Base-by-base conservation (phyloP, 2,113 vertebrate species). In the Thamnaconus septentrionalis region DNA sequence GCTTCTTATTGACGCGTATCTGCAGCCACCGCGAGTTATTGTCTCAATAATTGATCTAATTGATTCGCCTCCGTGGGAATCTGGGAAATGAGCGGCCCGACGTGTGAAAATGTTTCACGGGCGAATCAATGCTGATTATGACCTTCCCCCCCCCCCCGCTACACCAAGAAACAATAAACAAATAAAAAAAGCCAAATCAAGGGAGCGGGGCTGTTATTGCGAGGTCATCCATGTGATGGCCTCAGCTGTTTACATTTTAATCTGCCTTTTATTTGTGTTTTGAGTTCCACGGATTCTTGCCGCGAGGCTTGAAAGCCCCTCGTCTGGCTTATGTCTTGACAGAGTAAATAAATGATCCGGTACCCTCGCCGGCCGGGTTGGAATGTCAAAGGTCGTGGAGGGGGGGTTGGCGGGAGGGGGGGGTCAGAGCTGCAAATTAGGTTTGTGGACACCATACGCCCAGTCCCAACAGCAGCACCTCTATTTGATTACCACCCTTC, bases 261-360 rank as follows among this genome's bases (percentile, higher is more conserved):
- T 78, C 65, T 52, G 44, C 9, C 72, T 69, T 70, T 73, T 87
- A 75, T 87, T 89, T 87, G 78, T 73, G 71, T 85, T 86, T 75
- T 60, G 72, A 80, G 60, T 85, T 78, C 71, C 75, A 76, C 41
- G 73, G 70, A 80, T 86, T 85, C 68, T 64, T 75, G 44, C 70
- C 69, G 43, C 48, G 10, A 64, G 78, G 67, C 73, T 31, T 66
- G 60, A 76, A 75, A 78, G 72, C 75, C 70, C 60, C 83, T 83
- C 56, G 76, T 89, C 85, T 88, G 86, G 73, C 83, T 85, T 79
- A 67, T 83, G 82, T 88, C 85, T 82, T 65, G 69, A 80, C 79
- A 89, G 81, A 84, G 78, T 87, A 88, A 91, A 90, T 85, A 90
- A 88, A 89, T 89, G 79, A 85, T 80, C 63, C 6, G n/a, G 65